Base-by-base conservation (phyloP, 2,797 vertebrate genomes). In the Heterohyrax brucei region DNA sequence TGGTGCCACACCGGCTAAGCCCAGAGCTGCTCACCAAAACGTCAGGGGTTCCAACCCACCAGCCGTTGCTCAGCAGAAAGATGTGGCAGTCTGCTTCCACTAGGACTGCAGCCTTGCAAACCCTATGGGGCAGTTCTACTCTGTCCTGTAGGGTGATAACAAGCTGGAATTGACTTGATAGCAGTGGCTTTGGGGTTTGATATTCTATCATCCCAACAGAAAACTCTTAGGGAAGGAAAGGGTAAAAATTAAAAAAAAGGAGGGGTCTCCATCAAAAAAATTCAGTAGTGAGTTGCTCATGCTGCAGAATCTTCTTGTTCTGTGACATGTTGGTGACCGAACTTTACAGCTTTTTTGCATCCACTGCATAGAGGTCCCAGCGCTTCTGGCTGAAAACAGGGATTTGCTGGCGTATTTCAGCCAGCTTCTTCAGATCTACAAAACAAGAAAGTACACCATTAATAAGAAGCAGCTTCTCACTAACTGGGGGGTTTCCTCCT, bases 321-420 rank as follows among this genome's bases (percentile, higher is more conserved):
- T 0, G 0, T 79, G 82, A 68, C 70, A 59, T 0, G 1, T 14
- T 21, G n/a, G 76, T 87, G 91, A 91, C 28, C 18, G 68, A 77
- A 83, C 61, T 86, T 98, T 92, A 98, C 10, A 94, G 85, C 79
- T 98, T 98, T 97, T 98, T 98, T 2, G 95, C 92, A 28, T 98
- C 98, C 44, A 99, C 98, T 0, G 97, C 53, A 91, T 99, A 99
- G 91, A 99, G 98, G 97, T 99, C 99, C 26, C 96, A 73, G 12
- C 99, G 99, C 21, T 99, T 99, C 98, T 99, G 99, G 26, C 33
- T 97, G 21, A 98, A 98, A 98, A 99, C 98, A 3, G 99, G 99
- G 78, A 99, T 99, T 98, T 99, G 99, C 95, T 99, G 99, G 90
- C 99, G 99, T 95, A 99, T 96, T 95, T 99, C 99, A 14, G 98